Conservation (phyloP, 2,797 vertebrate genomes). For the Spondyliosoma cantharus region DNA sequence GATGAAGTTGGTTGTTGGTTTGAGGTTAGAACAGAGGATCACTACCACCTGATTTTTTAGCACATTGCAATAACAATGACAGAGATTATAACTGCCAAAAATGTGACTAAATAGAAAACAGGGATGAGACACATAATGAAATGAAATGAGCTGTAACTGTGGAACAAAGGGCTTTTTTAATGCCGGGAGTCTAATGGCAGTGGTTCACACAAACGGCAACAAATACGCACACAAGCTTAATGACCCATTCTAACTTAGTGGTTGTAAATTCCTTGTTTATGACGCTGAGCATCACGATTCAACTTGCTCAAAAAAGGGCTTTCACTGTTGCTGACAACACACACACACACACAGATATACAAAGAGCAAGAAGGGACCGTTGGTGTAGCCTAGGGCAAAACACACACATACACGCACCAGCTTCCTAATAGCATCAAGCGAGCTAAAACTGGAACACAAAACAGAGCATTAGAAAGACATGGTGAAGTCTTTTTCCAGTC, state of each 20-base stretch:
- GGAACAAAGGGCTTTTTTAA: conserved; percentile 57
- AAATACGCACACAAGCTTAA: conserved; percentile 62
- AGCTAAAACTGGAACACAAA: conserved; percentile 66
- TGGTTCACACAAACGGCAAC: conserved; percentile 63
- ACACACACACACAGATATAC: conserved; percentile 20
- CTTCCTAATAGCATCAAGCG: conserved; percentile 56
- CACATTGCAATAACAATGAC: conserved; percentile 42
- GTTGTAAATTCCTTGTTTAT: conserved; percentile 77
- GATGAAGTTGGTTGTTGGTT: conserved; percentile 47
- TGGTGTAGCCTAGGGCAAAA: conserved; percentile 63
- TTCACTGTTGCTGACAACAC: conserved; percentile 55
- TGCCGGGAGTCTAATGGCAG: conserved; percentile 60
- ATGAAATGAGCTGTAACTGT: conserved; percentile 73
- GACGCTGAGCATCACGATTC: conserved; percentile 62
- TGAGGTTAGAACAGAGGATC: conserved; percentile 34
- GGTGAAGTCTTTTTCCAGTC: conserved; percentile 51
- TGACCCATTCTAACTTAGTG: conserved; percentile 72
- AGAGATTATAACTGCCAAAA: conserved; percentile 50
- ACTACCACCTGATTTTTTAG: conserved; percentile 62
- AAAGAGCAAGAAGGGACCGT: conserved; percentile 39
- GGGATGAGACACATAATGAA: conserved; percentile 60
- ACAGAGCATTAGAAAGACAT: conserved; percentile 59
- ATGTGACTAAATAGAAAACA: conserved; percentile 61
- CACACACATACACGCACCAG: conserved; percentile 32
- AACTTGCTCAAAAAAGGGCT: conserved; percentile 69